phyloP scores from a whole-genome alignment of 2,888 invertebrate species.

The Clanis bilineata region DNA sequence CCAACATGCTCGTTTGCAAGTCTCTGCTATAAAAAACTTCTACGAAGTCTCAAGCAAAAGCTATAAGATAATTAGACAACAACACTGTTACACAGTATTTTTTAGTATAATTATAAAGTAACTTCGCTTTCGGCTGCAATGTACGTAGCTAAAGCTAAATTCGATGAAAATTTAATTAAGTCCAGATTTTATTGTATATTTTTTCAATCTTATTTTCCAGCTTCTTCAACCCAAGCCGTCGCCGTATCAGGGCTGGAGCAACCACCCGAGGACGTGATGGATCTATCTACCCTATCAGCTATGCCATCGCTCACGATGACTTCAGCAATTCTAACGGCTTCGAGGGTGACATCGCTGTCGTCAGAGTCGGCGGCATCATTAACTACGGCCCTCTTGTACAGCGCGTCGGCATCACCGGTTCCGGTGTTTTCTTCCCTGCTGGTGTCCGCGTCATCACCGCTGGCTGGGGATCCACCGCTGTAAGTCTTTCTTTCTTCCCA shows the following conservation, averaged over 20 bases:
- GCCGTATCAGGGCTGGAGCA: slow-evolving; percentile 38
- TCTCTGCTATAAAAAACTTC: no score
- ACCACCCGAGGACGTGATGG: slow-evolving; percentile 29
- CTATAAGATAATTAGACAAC: no score
- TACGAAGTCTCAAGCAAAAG: no score
- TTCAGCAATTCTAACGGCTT: slow-evolving; percentile 22
- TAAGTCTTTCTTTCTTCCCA: no score
- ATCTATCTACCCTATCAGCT: slow-evolving; percentile 17
- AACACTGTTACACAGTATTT: no score
- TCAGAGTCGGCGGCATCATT: slow-evolving; percentile 22
- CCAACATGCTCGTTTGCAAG: no score
- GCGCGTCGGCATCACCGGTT: slow-evolving; percentile 27
- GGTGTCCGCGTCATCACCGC: slow-evolving; percentile 23
- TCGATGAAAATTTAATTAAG: no score
- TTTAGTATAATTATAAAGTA: no score
- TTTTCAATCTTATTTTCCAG: slow-evolving; percentile 21
- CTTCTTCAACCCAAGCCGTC: slow-evolving; percentile 14
- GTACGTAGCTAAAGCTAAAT: no score
- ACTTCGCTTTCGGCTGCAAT: no score
- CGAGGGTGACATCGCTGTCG: slow-evolving; percentile 33
- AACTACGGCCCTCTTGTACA: slow-evolving; percentile 20
- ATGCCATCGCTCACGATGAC: slow-evolving; percentile 24
- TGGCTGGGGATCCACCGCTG: slow-evolving; percentile 37
- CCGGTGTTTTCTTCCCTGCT: slow-evolving; percentile 27
- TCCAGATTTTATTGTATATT: no score